Conservation (phyloP, 2,888 invertebrate genomes). For the Loripinus fragilis region DNA sequence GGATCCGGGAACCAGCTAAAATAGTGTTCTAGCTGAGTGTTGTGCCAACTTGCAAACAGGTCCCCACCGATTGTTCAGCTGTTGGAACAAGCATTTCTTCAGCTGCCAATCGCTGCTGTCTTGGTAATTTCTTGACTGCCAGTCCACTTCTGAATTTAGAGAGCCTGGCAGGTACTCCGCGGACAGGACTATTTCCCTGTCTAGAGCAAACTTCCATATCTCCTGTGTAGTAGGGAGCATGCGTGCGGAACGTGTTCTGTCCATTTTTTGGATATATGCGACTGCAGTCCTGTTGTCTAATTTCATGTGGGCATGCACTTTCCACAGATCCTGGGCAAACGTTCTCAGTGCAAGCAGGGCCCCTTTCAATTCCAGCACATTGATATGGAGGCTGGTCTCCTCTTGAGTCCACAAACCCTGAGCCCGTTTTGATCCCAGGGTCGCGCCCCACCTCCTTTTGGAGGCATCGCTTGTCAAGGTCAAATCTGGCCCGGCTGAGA, state of each 20-base stretch:
- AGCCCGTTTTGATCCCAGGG: conserved; percentile 1
- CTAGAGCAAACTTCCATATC: background rate
- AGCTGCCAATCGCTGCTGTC: background rate
- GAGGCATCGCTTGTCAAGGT: conserved; percentile 37
- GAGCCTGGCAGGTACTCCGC: background rate
- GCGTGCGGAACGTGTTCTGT: background rate
- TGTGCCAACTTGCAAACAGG: conserved; percentile 19
- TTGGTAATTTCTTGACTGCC: background rate
- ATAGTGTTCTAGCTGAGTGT: conserved; percentile 5
- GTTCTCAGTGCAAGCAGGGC: background rate
- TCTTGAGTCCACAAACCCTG: conserved; percentile 31
- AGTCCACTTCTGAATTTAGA: background rate
- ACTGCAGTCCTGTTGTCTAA: background rate
- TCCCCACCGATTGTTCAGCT: background rate
- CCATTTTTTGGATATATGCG: background rate
- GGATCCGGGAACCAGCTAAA: conserved; percentile 6
- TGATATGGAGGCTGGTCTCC: conserved; percentile 12
- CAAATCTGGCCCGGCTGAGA: conserved; percentile 23
- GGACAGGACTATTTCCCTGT: background rate
- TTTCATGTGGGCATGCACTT: background rate
- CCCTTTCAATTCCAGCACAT: background rate
- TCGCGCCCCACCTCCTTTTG: conserved; percentile 35
- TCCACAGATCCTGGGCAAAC: background rate
- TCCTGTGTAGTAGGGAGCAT: background rate
- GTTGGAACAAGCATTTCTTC: background rate